Evolutionary conservation across 2,797 vertebrate genomes (phyloP), one percentile per base, ranked within the genome.

Genomic region (Tangara arthus): DNA sequence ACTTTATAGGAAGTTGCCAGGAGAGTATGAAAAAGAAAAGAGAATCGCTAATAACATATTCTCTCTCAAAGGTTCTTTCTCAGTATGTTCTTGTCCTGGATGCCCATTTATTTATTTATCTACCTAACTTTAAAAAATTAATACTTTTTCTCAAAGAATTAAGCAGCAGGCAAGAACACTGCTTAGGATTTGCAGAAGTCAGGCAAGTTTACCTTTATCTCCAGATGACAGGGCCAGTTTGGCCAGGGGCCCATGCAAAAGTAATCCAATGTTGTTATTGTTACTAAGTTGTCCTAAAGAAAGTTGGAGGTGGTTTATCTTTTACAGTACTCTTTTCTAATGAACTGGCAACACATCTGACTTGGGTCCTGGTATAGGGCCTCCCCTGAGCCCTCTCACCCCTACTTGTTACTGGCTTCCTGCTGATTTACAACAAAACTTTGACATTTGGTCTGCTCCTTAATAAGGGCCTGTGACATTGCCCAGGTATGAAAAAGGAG

Each of bases 401-500:
- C 85, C 46, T 59, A 75, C 73, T 89, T 95, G 76, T 91, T 94
- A 89, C 81, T 37, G 70, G 28, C 78, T 95, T 95, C 91, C 89
- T 82, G 90, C 91, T 92, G 94, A 92, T 93, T 93, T 91, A 64
- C 63, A 82, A 82, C 75, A 90, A 73, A 93, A 81, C 88, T 94
- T 79, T 77, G 91, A 95, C 75, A 63, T 95, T 93, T 82, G 68
- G 76, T 76, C 80, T 88, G 76, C 71, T 97, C 39, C 69, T 93
- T 97, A 95, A 91, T 89, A 89, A 92, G 94, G 77, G 87, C 50
- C 90, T 78, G 91, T 95, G 93, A 96, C 94, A 95, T 96, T 86
- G 55, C 73, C 89, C 91, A 96, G 93, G 78, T 88, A 39, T 61
- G 71, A 89, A 95, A 82, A 87, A 71, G 79, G 61, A 81, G 82